These are phyloP conservation scores for Acipenser transmontanus DNA, from an alignment of 2,797 vertebrate genomes.

Conservation along the genomic window DNA sequence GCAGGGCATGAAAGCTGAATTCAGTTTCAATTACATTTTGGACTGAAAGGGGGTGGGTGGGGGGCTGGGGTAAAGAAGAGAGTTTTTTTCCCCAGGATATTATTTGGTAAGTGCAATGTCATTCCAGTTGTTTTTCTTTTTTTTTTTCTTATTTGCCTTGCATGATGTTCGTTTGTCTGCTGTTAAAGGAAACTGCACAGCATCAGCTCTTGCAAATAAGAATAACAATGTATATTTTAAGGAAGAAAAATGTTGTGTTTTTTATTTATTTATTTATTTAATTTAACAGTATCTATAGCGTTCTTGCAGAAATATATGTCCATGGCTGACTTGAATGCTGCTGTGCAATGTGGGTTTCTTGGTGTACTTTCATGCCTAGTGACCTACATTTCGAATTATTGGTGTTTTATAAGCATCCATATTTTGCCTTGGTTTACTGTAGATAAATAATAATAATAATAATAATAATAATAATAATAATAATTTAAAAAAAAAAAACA, in stretches of 20 bases:
- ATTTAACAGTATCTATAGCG: neutral
- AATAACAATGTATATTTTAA: neutral
- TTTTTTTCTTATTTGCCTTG: neutral
- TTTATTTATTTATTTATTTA: neutral
- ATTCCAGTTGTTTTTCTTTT: conserved; percentile 40
- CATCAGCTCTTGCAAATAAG: neutral
- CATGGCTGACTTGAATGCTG: conserved; percentile 30
- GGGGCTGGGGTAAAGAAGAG: conserved; percentile 41
- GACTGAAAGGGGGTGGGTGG: conserved; percentile 36
- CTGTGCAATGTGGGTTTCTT: conserved; percentile 27
- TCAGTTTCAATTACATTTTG: conserved; percentile 51
- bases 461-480: too few species aligned
- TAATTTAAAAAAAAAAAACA: too few species aligned
- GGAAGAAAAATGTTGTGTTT: conserved; percentile 9
- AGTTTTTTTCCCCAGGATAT: conserved; percentile 49
- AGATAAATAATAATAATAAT: too few species aligned
- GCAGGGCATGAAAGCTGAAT: conserved; percentile 45
- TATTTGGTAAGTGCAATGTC: conserved; percentile 71
- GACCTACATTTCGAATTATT: conserved; percentile 36
- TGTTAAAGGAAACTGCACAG: neutral
- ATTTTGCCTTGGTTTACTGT: neutral
- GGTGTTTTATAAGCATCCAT: conserved; percentile 24
- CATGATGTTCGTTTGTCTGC: conserved; percentile 8
- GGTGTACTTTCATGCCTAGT: conserved; percentile 31
- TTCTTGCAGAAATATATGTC: conserved; percentile 10